Percentiles rank a stretch among this genome's conserved stretches.
These are phyloP conservation scores for Ciconia maguari DNA, from an alignment of 2,113 vertebrate species.

Conservation along the genomic window DNA sequence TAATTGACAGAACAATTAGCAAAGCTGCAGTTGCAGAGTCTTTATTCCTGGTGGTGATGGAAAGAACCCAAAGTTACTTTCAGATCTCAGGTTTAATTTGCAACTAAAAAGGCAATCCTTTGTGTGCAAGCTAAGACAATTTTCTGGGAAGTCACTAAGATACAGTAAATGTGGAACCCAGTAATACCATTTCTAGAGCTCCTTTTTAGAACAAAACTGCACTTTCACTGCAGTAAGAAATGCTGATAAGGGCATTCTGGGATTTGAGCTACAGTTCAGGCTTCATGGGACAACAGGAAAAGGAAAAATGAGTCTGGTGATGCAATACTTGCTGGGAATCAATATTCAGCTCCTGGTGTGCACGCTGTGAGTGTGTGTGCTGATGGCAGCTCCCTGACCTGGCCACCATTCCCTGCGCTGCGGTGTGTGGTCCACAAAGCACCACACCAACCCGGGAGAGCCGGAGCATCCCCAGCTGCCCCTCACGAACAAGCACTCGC, in stretches of 20 bases:
- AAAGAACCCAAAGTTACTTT: neutral
- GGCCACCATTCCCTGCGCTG: fast-evolving
- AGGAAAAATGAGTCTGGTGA: neutral
- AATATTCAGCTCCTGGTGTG: neutral
- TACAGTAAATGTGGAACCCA: neutral
- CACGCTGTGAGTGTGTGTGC: neutral
- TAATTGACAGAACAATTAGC: constrained; percentile 40
- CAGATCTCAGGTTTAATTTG: constrained; percentile 8
- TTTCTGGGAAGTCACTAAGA: neutral
- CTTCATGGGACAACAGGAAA: fast-evolving
- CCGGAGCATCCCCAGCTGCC: neutral
- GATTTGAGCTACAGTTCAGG: neutral
- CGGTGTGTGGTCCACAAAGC: neutral
- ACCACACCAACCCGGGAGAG: neutral
- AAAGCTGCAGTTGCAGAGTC: neutral
- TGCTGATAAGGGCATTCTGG: neutral
- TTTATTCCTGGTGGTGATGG: neutral
- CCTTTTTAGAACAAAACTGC: neutral
- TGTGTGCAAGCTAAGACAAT: neutral
- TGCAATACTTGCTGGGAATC: neutral
- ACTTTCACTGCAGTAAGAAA: neutral
- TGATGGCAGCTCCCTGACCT: neutral
- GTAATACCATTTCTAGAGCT: neutral
- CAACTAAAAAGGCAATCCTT: neutral
- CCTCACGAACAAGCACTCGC: fast-evolving